Base-by-base conservation (phyloP, 2,888 invertebrate genomes). In the Heteropelma amictum region DNA sequence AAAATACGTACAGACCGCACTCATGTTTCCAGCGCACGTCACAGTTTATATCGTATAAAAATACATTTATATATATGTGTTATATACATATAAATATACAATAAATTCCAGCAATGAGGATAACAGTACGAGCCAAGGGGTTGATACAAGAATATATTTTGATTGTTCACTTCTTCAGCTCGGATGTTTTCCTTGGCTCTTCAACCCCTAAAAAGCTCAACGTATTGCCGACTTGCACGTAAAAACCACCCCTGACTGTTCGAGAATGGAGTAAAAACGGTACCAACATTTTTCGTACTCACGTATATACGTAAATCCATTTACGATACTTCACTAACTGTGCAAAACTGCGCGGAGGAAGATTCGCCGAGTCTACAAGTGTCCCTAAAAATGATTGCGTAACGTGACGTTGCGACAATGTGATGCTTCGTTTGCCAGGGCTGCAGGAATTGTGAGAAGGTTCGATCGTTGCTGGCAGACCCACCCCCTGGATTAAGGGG, bases 381-480 rank as follows among this genome's bases (percentile, higher is more conserved):
- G 35, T 33, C 19, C 12, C 10, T n/a, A 49, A 35, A 10, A 49
- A 47, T 3, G 54, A 42, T 77, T 72, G 58, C 76, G 68, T 72
- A 72, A 78, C 54, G 78, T 85, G 83, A 85, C 84, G 85, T 83
- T 75, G 82, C 79, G 82, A 83, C 80, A 80, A 77, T 77, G 79
- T 77, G 83, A 85, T 85, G 83, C 80, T 81, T 84, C 47, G 74
- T 12, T 26, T 77, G 72, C 58, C 80, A 83, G 85, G 85, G 72
- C 60, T 64, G 33, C 80, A 85, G 81, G 30, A 85, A 51, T 4
- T 6, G 12, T 6, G 47, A 64, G 64, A 60, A 80, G 76, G 64
- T 70, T 71, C 76, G 51, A 67, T 68, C 69, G 49, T 12, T 38
- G 2, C 7, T 26, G 21, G 49, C 58, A 53, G 23, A 10, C 4